Base-by-base conservation (phyloP, 2,113 vertebrate species). In the Podilymbus podiceps region DNA sequence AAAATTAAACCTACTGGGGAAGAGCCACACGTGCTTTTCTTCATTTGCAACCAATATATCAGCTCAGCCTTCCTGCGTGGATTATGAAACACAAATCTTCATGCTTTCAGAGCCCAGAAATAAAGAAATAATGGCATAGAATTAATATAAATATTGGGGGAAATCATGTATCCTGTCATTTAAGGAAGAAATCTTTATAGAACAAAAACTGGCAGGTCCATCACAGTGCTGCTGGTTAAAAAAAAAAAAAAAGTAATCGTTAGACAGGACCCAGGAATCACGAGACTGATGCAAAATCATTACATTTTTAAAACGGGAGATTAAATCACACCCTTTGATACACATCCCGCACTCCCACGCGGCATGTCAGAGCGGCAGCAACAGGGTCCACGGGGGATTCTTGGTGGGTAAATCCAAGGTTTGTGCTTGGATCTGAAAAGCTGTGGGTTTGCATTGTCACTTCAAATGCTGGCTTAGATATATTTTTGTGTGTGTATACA, bases 11-110 rank as follows among this genome's bases (percentile, higher is more conserved):
- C 88, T 68, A 47, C 93, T 60, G 71, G 84, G 89, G 77, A 95
- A 94, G 81, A 95, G 91, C 89, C 77, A 91, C 95, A 95, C 50
- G 88, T 95, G 91, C 91, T 93, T 85, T 64, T 94, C 95, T 95
- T 95, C 95, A 89, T 96, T 95, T 97, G 96, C 91, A 96, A 91
- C 89, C 90, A 93, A 95, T 93, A 72, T 88, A 91, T 96, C 95
- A 94, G 73, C 67, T 69, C 95, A 93, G 89, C 74, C 67, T 93
- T 93, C 93, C 89, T 72, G 87, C 85, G 25, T 60, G 81, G 91
- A 69, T 93, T 95, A 84, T n/a, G 87, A 81, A 95, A 87, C 89
- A 87, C 89, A 92, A 94, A 92, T 81, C 94, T 96, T 90, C 52
- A 6, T 59, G 87, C 91, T 95, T 92, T 78, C 8, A 7, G 60